Conservation (phyloP, 92 coral and sea anemone species). For the Bergia sp. region DNA sequence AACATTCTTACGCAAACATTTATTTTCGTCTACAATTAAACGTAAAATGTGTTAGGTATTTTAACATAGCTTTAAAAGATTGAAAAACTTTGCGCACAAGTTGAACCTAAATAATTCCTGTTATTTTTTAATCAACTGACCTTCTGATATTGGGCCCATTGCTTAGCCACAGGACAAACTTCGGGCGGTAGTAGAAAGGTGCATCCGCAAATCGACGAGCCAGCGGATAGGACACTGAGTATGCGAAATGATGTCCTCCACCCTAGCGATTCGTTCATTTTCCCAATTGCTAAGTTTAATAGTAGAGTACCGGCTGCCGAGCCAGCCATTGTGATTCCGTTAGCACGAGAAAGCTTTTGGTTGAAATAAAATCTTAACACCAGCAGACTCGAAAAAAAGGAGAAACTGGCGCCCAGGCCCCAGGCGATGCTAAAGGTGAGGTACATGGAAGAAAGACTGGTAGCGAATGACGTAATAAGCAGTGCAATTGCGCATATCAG, state of each 20-base stretch:
- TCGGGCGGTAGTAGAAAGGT: conserved; percentile 71
- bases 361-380: conserved; percentile 74
- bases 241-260: conserved; percentile 82
- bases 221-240: conserved; percentile 68
- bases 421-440: conserved; percentile 83
- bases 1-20: too few relatives aligned
- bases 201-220: conserved; percentile 73
- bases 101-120: too few relatives aligned
- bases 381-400: conserved; percentile 74
- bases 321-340: conserved; percentile 86
- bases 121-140: conserved; percentile 31
- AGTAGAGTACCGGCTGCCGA: conserved; percentile 80
- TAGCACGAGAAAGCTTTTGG: conserved; percentile 69
- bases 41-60: too few relatives aligned
- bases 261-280: conserved; percentile 61
- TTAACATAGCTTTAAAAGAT: too few relatives aligned
- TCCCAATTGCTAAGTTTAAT: conserved; percentile 62
- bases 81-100: too few relatives aligned
- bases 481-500: conserved; percentile 54
- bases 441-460: conserved; percentile 70
- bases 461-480: conserved; percentile 71
- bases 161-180: conserved; percentile 51
- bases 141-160: conserved; percentile 65
- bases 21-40: too few relatives aligned
- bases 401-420: conserved; percentile 84